Evolutionary conservation across 2,888 invertebrate genomes (phyloP), one percentile per base, ranked within the genome.

Genomic region (Drosophila colorata): DNA sequence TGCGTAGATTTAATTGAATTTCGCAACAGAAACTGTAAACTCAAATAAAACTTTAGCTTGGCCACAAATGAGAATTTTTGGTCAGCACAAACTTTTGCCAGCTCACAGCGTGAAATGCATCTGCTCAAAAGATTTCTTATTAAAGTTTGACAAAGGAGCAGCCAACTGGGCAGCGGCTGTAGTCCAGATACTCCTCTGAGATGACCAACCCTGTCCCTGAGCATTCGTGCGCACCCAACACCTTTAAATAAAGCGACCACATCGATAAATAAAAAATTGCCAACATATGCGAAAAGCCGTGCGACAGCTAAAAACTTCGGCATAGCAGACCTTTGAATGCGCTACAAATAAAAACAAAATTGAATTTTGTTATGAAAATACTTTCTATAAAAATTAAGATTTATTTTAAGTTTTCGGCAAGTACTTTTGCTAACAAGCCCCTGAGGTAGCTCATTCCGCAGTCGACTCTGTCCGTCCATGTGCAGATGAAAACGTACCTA

Each of bases 201-300:
- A 2, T 33, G 28, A 11, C 25, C 16, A 43, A 61, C 25, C 33
- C 23, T 7, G 2, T 11, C 38, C 25, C 49, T 14, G 40, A n/a
- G 13, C 47, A 37, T 28, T 40, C 59, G 48, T 60, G 52, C 47
- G 25, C 35, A 73, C 20, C 70, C 63, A 82, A 84, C 83, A 84
- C 83, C 83, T 84, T 82, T 69, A 69, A 72, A 63, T 74, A 70
- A 68, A 72, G 71, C 60, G 52, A 38, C 69, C 74, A 55, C 67
- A 85, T 77, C 88, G 84, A 88, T 88, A 90, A 88, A 88, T 81
- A 80, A 80, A 78, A 90, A 90, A 90, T 88, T 89, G 90, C 89
- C 81, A 79, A 82, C 90, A 90, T 83, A 80, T 83, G 87, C 81
- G 74, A 77, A 82, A 84, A 20, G 44, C 51, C 56, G 40, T 53